Conservation (phyloP, 2,888 invertebrate species). For the Cephus nigrinus region DNA sequence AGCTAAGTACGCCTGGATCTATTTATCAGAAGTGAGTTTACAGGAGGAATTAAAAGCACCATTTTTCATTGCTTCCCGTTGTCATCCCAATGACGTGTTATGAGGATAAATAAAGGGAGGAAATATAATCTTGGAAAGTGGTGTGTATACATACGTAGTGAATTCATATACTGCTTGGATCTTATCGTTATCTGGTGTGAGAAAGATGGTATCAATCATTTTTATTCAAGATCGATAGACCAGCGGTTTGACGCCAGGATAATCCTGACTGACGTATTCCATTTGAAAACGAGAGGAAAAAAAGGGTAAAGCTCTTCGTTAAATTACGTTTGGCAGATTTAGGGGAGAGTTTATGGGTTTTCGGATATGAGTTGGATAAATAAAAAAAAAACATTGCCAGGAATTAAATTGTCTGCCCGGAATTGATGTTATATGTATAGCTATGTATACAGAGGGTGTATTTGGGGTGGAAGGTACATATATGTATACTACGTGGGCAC, state of each 20-base stretch:
- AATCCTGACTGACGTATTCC: conserved; percentile 28
- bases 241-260: conserved; percentile 26
- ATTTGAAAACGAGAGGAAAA: not conserved
- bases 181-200: not conserved
- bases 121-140: not conserved
- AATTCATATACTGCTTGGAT: not conserved
- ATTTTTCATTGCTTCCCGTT: not conserved
- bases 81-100: not conserved
- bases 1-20: not conserved
- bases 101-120: not conserved
- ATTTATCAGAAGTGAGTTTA: not conserved
- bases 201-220: conserved; percentile 41
- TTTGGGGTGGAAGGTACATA: not conserved
- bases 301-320: not conserved
- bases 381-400: not conserved
- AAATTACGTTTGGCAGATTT: not conserved
- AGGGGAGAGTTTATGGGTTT: not conserved
- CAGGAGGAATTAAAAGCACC: not conserved
- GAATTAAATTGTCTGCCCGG: no score
- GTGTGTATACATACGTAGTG: not conserved
- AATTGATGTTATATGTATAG: no score
- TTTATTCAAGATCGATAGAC: conserved; percentile 37
- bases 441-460: not conserved
- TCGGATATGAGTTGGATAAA: not conserved
- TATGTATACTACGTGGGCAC: not conserved